Evolutionary conservation across 1,140 invertebrate species (phyloP), one percentile per base, ranked within the genome.

Genomic region (Goniozus legneri): DNA sequence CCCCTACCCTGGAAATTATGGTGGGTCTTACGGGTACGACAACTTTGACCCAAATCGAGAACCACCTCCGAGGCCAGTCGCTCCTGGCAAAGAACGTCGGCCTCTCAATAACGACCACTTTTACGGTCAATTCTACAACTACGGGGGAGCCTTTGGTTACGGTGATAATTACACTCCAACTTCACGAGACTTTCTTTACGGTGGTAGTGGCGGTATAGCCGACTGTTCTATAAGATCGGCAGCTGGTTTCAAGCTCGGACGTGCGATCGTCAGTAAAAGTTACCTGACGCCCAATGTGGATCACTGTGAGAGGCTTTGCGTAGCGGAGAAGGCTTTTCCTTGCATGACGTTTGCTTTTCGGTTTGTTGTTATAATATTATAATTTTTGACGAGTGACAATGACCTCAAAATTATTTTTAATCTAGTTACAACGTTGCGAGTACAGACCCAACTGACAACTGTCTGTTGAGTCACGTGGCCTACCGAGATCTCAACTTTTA

Each of bases 321-420:
- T 82, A 21, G 78, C 78, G n/a, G 85, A 88, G 65, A 78, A 76
- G 20, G 79, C 80, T 30, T 89, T 89, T 54, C 70, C 73, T 47
- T 91, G 88, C 58, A 79, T 82, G 36, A 85, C 85, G 0, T 90
- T 87, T 58, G 87, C 86, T 52, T 91, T 83, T 59, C 81, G 85
- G 80, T 88, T 74, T n/a, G 37, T 13, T 38, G 18, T 16, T 13
- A 13, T 14, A 16, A 14, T n/a, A 15, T 43, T 13, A 12, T 24
- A 8, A 32, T 30, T 34, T 35, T 14, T 35, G 14, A 27, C 6
- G 24, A 27, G 24, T 27, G 6, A 12, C 6, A 27, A 27, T 27
- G n/a, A n/a, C n/a, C n/a, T n/a, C n/a, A n/a, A n/a, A n/a, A n/a
- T n/a, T n/a, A n/a, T n/a, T n/a, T n/a, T n/a, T n/a, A n/a, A n/a